Conservation (phyloP, 2,888 invertebrate species). For the Synanthedon myopaeformis region DNA sequence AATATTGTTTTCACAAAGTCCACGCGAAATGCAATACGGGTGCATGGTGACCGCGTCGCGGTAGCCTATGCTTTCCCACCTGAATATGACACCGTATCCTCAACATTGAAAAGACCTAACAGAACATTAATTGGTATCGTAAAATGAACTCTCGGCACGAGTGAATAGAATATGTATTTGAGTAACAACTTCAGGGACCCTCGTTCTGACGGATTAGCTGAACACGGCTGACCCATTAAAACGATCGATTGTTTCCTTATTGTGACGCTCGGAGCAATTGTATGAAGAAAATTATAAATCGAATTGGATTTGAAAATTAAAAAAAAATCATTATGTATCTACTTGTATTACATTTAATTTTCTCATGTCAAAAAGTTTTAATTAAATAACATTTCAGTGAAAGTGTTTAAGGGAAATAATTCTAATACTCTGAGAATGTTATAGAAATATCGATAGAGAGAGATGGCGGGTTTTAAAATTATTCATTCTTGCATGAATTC, state of each 20-base stretch:
- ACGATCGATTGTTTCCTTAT: slow-evolving; percentile 70
- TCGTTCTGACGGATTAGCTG: slow-evolving; percentile 56
- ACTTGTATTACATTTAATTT: no score
- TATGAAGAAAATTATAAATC: slow-evolving; percentile 28
- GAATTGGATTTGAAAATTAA: slow-evolving; percentile 9
- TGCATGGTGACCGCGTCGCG: slow-evolving; percentile 61
- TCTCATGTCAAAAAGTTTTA: no score
- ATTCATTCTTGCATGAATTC: no score
- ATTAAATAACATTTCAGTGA: slow-evolving; percentile 33
- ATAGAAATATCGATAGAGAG: slow-evolving; percentile 13
- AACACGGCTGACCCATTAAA: slow-evolving; percentile 68
- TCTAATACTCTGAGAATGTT: slow-evolving; percentile 24
- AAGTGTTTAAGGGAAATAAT: slow-evolving; percentile 32
- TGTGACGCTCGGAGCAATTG: slow-evolving; percentile 35
- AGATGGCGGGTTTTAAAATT: background rate
- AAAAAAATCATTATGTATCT: no score
- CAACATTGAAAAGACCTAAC: slow-evolving; percentile 39
- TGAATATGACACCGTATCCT: slow-evolving; percentile 58
- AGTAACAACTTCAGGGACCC: slow-evolving; percentile 32
- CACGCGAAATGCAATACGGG: slow-evolving; percentile 55
- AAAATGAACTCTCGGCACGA: slow-evolving; percentile 32
- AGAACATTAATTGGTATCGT: slow-evolving; percentile 15
- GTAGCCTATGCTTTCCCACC: slow-evolving; percentile 68
- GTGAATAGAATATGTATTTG: slow-evolving; percentile 34
- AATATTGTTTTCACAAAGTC: slow-evolving; percentile 53